Evolutionary conservation across 1,140 invertebrate species (phyloP), one percentile per base, ranked within the genome.

Genomic region (Dendroctonus ponderosae): DNA sequence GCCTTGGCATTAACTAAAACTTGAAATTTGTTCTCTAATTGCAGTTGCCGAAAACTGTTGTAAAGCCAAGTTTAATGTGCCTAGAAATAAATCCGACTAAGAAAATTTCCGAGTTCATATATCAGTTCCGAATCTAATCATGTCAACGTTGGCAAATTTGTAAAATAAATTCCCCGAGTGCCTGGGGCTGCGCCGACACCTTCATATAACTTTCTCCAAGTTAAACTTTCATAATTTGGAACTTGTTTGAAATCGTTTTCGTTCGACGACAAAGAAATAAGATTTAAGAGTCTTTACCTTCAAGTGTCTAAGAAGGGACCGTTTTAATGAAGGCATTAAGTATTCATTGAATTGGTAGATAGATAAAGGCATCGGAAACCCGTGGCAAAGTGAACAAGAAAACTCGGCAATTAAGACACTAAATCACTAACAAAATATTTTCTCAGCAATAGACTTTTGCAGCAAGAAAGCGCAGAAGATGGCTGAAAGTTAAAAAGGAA

Each of bases 141-240:
- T 58, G 56, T 58, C 56, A 58, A 58, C 56, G 41, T 58, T 38
- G 56, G 37, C 56, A 44, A 58, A 38, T 58, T 58, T 58, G 56
- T 42, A 43, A 58, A 43, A 58, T 58, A 58, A 58, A 58, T 58
- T 58, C 44, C 38, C 15, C 8, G 15, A 42, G n/a, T 58, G 56
- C 50, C 12, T n/a, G 37, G 56, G 41, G 56, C 39, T 39, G n/a
- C 11, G 56, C 56, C 41, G 42, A 43, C 56, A 58, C 56, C 56
- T 58, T 58, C n/a, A 58, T 58, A 58, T 44, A 43, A 44, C 56
- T 44, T 58, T 42, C 56, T 43, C 26, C n/a, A 26, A 44, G 40
- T 39, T 44, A 15, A 58, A 58, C 56, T 58, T 58, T 58, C 56
- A 58, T 58, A 58, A 58, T 58, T 58, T 44, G 14, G 6, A 58